Conservation (phyloP, 2,888 invertebrate genomes). For the Euspilapteryx auroguttella region DNA sequence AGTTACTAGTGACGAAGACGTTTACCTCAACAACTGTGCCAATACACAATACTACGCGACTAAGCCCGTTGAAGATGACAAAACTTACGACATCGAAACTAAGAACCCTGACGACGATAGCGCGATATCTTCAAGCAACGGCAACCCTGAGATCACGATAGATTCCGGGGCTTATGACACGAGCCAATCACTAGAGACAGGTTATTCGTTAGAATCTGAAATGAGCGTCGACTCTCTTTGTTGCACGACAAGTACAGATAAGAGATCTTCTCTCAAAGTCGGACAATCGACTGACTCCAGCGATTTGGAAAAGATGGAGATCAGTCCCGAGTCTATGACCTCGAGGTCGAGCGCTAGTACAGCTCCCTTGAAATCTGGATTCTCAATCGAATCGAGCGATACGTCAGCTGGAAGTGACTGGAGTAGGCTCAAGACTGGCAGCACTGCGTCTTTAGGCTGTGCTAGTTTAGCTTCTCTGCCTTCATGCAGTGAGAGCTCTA, state of each 20-base stretch:
- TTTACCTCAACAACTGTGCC: constrained; percentile 48
- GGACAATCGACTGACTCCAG: constrained; percentile 70
- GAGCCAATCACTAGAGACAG: constrained; percentile 52
- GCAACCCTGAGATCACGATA: constrained; percentile 53
- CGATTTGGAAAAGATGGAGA: constrained; percentile 63
- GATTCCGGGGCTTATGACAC: constrained; percentile 49
- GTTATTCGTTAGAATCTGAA: constrained; percentile 54
- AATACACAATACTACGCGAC: constrained; percentile 33
- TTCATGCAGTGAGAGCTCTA: constrained; percentile 66
- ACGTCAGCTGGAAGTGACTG: constrained; percentile 64
- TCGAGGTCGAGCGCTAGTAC: constrained; percentile 52
- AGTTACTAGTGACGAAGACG: constrained; percentile 44
- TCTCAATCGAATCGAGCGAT: constrained; percentile 66
- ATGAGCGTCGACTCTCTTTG: constrained; percentile 62
- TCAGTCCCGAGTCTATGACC: constrained; percentile 52
- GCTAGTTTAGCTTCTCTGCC: constrained; percentile 67
- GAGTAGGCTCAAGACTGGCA: constrained; percentile 63
- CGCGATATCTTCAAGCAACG: constrained; percentile 47
- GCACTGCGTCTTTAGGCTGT: constrained; percentile 63
- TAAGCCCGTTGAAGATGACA: constrained; percentile 31
- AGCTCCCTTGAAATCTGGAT: constrained; percentile 56
- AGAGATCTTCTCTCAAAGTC: constrained; percentile 61
- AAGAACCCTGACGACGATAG: constrained; percentile 54
- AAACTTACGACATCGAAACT: constrained; percentile 31
- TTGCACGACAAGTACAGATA: constrained; percentile 56